These are phyloP conservation scores for Melanotaenia maccullochi DNA, from an alignment of 2,797 vertebrate genomes.

Conservation along the genomic window DNA sequence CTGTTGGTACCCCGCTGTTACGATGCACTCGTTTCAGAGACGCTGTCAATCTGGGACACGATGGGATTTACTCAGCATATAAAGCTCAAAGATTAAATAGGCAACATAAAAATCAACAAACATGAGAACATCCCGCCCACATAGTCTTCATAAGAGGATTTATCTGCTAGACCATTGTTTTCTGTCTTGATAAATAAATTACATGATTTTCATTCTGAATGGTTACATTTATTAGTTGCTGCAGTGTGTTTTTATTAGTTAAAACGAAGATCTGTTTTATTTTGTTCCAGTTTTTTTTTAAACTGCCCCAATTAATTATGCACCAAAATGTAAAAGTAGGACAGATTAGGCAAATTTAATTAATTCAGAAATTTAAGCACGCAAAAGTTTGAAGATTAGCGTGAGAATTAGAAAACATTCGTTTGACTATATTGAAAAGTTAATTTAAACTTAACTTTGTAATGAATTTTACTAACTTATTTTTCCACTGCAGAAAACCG, in stretches of 20 bases:
- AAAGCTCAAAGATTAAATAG: constrained; percentile 80
- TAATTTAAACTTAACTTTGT: neutral
- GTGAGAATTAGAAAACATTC: neutral
- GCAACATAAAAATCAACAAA: constrained; percentile 71
- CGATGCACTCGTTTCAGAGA: constrained; percentile 57
- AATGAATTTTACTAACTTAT: neutral
- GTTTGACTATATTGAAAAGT: neutral
- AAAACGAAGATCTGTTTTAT: neutral
- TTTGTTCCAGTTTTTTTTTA: neutral
- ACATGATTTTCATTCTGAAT: neutral
- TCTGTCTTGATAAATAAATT: neutral
- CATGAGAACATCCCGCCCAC: constrained; percentile 33
- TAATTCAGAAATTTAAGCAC: constrained; percentile 21
- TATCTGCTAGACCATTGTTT: neutral
- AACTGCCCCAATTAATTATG: constrained; percentile 40
- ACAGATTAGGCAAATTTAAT: constrained; percentile 19
- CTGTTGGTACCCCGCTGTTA: constrained; percentile 47
- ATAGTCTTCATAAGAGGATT: constrained; percentile 21
- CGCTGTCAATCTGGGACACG: constrained; percentile 82
- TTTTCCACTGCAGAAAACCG: neutral
- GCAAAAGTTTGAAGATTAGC: neutral
- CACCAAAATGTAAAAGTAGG: constrained; percentile 49
- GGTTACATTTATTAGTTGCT: neutral
- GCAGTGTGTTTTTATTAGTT: neutral
- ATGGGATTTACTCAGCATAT: constrained; percentile 80